Conservation (phyloP, 1,140 invertebrate genomes). For the Ooceraea biroi region DNA sequence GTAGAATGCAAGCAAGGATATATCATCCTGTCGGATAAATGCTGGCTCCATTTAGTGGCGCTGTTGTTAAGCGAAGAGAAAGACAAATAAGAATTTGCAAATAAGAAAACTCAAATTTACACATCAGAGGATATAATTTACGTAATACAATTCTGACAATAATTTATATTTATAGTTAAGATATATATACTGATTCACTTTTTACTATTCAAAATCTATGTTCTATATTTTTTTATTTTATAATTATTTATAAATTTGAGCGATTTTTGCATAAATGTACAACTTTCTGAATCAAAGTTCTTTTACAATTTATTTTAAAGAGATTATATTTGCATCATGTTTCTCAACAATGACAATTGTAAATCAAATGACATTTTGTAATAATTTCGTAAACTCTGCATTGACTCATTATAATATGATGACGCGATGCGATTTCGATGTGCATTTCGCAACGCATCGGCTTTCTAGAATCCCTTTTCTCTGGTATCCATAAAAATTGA, state of each 20-base stretch:
- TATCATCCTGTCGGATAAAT: not conserved
- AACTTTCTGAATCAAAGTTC: not conserved
- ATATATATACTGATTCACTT: too few species aligned
- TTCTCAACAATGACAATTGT: not conserved
- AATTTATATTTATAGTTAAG: too few species aligned
- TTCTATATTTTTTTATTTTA: too few species aligned
- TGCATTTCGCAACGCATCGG: not conserved
- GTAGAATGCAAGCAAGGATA: conserved; percentile 3
- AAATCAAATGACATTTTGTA: not conserved
- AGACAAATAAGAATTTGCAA: not conserved
- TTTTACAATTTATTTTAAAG: not conserved
- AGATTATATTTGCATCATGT: not conserved
- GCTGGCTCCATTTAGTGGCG: not conserved
- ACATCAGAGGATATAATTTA: too few species aligned
- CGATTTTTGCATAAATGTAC: not conserved
- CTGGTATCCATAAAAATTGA: not conserved
- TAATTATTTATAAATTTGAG: too few species aligned
- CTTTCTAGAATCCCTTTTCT: not conserved
- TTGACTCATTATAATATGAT: not conserved
- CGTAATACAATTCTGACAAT: too few species aligned
- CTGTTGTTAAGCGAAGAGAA: not conserved
- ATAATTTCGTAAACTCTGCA: not conserved
- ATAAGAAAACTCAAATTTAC: not conserved
- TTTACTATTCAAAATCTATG: too few species aligned
- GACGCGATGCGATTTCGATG: not conserved